A percentile compares a stretch with the other conserved stretches of the same genome.
These are phyloP conservation scores for Macroramphosus scolopax DNA, from an alignment of 2,797 vertebrate species.

Conservation along the genomic window DNA sequence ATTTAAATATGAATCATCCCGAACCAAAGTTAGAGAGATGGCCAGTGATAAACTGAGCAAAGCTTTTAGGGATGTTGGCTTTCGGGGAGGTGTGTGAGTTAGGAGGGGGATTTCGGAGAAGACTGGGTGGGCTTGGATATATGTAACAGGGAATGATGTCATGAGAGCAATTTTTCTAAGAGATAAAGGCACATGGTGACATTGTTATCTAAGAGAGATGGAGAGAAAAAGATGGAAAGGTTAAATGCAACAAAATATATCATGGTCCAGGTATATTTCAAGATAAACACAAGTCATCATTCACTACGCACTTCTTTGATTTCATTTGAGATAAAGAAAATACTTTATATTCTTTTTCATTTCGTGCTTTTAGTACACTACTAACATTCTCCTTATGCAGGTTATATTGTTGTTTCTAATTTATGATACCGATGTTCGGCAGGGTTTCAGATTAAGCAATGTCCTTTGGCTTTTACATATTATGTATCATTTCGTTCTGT, in stretches of 20 bases:
- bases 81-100: neutral
- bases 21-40: too few relatives aligned
- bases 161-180: constrained; percentile 42
- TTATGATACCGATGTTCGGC: neutral
- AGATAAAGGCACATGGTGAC: constrained; percentile 41
- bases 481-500: constrained; percentile 14
- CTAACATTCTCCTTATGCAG: too few relatives aligned
- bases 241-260: constrained; percentile 33
- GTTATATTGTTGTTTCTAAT: too few relatives aligned
- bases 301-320: neutral
- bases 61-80: constrained; percentile 27
- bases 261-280: constrained; percentile 14
- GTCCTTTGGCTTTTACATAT: constrained; percentile 12
- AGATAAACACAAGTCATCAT: constrained; percentile 19
- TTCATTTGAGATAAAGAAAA: neutral
- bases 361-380: too few relatives aligned
- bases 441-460: constrained; percentile 9
- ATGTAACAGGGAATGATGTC: constrained; percentile 51
- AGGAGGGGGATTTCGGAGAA: constrained; percentile 20
- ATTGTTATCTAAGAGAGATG: constrained; percentile 45
- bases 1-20: too few relatives aligned
- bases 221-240: too few relatives aligned
- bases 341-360: neutral
- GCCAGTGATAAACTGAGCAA: constrained; percentile 15
- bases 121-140: constrained; percentile 47